These are phyloP conservation scores for Chascanopsetta lugubris DNA, from an alignment of 2,113 vertebrate genomes.

Conservation along the genomic window DNA sequence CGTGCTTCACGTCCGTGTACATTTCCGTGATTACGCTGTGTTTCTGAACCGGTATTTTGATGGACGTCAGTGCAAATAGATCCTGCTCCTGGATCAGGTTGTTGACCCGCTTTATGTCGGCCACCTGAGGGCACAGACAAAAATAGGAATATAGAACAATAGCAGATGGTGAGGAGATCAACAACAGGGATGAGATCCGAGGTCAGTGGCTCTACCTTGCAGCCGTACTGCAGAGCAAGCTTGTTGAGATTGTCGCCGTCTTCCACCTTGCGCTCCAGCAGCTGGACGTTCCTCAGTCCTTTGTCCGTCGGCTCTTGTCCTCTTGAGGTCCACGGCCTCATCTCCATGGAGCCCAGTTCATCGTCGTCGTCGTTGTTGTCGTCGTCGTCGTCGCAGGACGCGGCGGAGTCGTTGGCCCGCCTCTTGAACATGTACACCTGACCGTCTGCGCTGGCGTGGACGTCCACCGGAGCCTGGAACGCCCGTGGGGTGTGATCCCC, in stretches of 20 bases:
- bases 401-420: conserved; percentile 65
- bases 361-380: conserved; percentile 94
- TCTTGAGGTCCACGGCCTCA: conserved; percentile 76
- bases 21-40: conserved; percentile 87
- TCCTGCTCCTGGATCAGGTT: conserved; percentile 95
- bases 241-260: conserved; percentile 90
- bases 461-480: conserved; percentile 87
- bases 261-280: conserved; percentile 85
- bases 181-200: background rate
- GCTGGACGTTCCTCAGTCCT: conserved; percentile 70
- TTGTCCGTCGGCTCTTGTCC: conserved; percentile 46
- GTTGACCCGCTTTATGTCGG: conserved; percentile 93
- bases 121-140: conserved; percentile 82
- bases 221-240: conserved; percentile 94
- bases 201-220: conserved; percentile 85
- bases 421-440: conserved; percentile 87
- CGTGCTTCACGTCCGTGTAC: conserved; percentile 40
- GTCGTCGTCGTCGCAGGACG: conserved; percentile 88
- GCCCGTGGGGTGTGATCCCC: conserved; percentile 76
- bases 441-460: conserved; percentile 83
- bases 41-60: conserved; percentile 91
- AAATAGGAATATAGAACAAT: conserved; percentile 4
- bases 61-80: conserved; percentile 89
- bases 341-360: conserved; percentile 73
- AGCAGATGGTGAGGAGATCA: background rate